Conservation (phyloP, 2,888 invertebrate species). For the Crioceris asparagi region DNA sequence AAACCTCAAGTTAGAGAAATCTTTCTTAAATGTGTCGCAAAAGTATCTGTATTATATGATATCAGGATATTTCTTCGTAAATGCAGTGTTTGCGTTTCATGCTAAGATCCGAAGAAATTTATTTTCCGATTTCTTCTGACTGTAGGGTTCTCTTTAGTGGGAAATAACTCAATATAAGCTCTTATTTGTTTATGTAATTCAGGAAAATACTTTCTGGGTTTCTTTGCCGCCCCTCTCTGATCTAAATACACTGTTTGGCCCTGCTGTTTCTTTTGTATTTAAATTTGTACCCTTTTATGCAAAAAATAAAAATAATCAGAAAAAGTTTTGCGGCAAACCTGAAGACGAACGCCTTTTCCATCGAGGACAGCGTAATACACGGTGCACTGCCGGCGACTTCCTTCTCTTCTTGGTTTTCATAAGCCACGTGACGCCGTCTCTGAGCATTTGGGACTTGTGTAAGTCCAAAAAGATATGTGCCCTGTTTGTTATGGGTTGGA, state of each 20-base stretch:
- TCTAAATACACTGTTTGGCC: slow-evolving; percentile 2
- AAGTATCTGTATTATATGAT: slow-evolving; percentile 6
- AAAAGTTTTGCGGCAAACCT: slow-evolving; percentile 18
- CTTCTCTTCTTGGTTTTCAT: too few relatives aligned
- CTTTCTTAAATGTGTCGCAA: slow-evolving; percentile 5
- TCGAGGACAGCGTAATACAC: slow-evolving; percentile 17
- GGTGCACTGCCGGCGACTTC: slow-evolving; percentile 14
- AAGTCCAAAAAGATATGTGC: slow-evolving; percentile 8
- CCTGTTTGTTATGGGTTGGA: slow-evolving; percentile 5
- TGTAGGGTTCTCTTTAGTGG: too few relatives aligned
- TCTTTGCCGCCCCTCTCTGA: too few relatives aligned
- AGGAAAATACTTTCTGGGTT: too few relatives aligned
- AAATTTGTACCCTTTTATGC: slow-evolving; percentile 8
- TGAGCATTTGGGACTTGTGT: too few relatives aligned
- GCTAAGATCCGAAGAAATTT: slow-evolving; percentile 1
- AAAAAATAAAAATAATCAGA: slow-evolving; percentile 13
- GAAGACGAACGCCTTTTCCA: slow-evolving; percentile 13
- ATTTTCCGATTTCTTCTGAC: neutral
- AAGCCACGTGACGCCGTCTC: too few relatives aligned
- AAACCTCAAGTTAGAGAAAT: slow-evolving; percentile 8
- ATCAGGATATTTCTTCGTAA: slow-evolving; percentile 3
- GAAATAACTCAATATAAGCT: too few relatives aligned
- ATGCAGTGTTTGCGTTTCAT: neutral
- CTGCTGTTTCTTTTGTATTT: slow-evolving; percentile 9
- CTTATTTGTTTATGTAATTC: too few relatives aligned